Conservation (phyloP, 2,113 vertebrate species). For the Pterocles orientalis region DNA sequence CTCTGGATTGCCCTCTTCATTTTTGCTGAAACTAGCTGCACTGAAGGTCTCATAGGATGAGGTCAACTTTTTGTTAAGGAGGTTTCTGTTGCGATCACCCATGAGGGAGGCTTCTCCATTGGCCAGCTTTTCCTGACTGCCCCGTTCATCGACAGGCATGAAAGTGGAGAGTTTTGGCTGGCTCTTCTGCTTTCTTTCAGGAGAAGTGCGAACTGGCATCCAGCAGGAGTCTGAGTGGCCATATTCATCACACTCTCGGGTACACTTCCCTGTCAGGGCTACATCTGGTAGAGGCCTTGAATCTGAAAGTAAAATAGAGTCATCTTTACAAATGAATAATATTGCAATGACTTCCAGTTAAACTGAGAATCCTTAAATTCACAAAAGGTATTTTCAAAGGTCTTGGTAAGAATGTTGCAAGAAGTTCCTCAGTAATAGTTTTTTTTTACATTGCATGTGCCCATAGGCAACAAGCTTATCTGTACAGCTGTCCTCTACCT, state of each 20-base stretch:
- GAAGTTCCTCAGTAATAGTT: neutral
- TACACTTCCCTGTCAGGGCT: conserved; percentile 98
- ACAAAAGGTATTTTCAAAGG: conserved; percentile 30
- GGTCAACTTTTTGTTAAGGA: conserved; percentile 97
- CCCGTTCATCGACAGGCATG: conserved; percentile 91
- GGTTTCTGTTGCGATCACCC: conserved; percentile 98
- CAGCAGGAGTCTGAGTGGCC: conserved; percentile 99
- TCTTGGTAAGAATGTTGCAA: neutral
- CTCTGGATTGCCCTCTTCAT: conserved; percentile 88
- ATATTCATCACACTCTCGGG: conserved; percentile 96
- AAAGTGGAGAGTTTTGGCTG: conserved; percentile 99
- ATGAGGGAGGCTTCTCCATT: conserved; percentile 94
- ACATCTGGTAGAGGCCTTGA: conserved; percentile 98
- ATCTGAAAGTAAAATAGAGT: conserved; percentile 82
- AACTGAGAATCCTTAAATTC: neutral
- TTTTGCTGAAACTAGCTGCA: conserved; percentile 88
- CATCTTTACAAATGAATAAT: neutral
- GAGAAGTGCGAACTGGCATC: conserved; percentile 99
- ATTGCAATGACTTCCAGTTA: neutral
- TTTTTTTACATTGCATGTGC: neutral
- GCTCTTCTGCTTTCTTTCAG: conserved; percentile 93
- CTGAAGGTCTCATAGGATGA: conserved; percentile 96
- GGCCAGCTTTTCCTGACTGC: conserved; percentile 94
- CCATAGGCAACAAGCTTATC: neutral
- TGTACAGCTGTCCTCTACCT: neutral